A percentile compares a stretch with the other conserved stretches of the same genome.
Conservation (phyloP, 2,797 vertebrate genomes). For the Danio albolineatus region DNA sequence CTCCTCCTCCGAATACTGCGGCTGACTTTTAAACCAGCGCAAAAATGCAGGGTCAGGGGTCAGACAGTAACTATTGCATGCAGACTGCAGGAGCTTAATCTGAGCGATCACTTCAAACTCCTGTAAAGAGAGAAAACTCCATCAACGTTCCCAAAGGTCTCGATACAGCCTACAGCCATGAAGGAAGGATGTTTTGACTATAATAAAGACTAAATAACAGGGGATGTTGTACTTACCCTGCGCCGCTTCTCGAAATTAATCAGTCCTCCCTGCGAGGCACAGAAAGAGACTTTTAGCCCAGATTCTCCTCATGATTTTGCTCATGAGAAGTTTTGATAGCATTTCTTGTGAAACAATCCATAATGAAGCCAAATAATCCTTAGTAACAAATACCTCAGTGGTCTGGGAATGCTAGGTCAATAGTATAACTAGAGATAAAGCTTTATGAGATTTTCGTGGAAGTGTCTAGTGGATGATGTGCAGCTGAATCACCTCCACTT, state of each 20-base stretch:
- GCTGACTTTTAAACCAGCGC: constrained; percentile 88
- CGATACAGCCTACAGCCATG: background rate
- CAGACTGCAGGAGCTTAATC: constrained; percentile 94
- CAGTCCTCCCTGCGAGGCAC: constrained; percentile 85
- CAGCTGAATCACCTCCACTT: constrained; percentile 82
- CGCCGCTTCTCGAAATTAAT: constrained; percentile 97
- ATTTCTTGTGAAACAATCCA: constrained; percentile 8
- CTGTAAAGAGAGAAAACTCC: constrained; percentile 69
- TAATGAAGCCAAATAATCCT: constrained; percentile 30
- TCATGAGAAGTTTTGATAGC: background rate
- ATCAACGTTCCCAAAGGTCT: background rate
- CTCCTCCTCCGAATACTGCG: constrained; percentile 87
- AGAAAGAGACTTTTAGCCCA: constrained; percentile 63
- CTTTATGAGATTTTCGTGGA: background rate
- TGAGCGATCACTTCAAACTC: constrained; percentile 96
- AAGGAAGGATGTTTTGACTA: constrained; percentile 8
- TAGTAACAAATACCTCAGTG: constrained; percentile 6
- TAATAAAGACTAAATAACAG: constrained; percentile 25
- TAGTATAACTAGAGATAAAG: constrained; percentile 10
- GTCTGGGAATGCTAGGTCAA: constrained; percentile 22
- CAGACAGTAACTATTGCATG: constrained; percentile 94
- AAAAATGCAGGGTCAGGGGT: constrained; percentile 84
- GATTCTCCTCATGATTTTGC: constrained; percentile 13
- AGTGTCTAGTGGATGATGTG: background rate
- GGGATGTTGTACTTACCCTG: constrained; percentile 79